Base-by-base conservation (phyloP, 2,888 invertebrate genomes). In the Drosophila cognata region DNA sequence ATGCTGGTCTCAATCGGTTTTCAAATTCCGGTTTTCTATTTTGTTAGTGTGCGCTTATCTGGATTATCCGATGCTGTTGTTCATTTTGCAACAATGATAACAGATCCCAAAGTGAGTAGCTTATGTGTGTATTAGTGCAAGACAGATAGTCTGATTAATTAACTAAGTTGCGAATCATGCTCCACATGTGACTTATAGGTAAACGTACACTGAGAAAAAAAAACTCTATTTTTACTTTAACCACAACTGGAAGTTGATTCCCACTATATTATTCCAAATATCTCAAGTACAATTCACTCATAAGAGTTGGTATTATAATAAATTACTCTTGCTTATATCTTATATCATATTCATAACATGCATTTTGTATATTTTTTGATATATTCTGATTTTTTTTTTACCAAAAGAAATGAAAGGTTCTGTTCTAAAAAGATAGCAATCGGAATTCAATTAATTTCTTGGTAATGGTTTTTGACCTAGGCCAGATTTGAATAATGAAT, bases 1-100 rank as follows among this genome's bases (percentile, higher is more conserved):
- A 28, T 36, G 6, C 6, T 36, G 2, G 2, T n/a, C n/a, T 28
- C n/a, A 25, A 11, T 55, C 18, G 6, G 16, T 3, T 63, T 28
- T 38, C 18, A 50, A 58, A 43, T 28, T 50, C 25, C 11, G 5
- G 18, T 33, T 51, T 57, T 28, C 18, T 58, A 57, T 16, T 16
- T 16, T 55, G 46, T 46, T 79, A 84, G 88, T 87, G 73, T 11
- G 57, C 64, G 28, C 31, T 82, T 43, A 69, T 84, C 46, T 87
- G 73, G 73, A 56, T 83, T 28, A 4, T 60, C 13, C 64, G 57
- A 31, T 78, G 67, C 46, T 77, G 57, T 59, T 75, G 66, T 72
- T 25, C 64, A 13, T 4, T 33, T 33, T 0, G 13, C 28, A 31
- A 8, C 18, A 52, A 41, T 68, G 29, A 21, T 46, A 46, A n/a